These are phyloP conservation scores for Drosophila percnosoma DNA, from an alignment of 2,888 invertebrate species.

Conservation along the genomic window DNA sequence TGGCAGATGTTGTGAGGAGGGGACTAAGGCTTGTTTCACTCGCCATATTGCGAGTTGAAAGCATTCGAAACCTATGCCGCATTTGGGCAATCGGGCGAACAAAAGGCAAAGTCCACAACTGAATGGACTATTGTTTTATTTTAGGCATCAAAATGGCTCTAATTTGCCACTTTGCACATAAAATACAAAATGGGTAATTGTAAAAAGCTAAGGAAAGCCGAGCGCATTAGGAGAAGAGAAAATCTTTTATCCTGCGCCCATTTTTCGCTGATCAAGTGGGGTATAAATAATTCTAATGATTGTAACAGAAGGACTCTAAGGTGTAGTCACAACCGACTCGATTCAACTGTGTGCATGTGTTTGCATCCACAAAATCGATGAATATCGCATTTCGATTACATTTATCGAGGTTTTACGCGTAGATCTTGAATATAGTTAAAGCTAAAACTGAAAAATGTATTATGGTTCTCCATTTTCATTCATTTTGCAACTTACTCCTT, in stretches of 20 bases:
- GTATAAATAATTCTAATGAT: not conserved
- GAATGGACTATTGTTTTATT: conserved; percentile 66
- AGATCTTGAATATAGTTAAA: not conserved
- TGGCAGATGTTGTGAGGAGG: not conserved
- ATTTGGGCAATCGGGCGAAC: conserved; percentile 67
- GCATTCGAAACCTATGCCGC: conserved; percentile 54
- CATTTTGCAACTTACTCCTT: not conserved
- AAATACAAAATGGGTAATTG: conserved; percentile 28
- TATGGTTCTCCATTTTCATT: not conserved
- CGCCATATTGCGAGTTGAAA: conserved; percentile 32
- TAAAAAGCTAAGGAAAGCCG: not conserved
- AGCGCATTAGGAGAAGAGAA: conserved; percentile 22
- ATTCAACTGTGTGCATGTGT: not conserved
- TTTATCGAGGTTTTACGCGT: no score
- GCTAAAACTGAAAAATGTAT: not conserved
- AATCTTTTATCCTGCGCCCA: conserved; percentile 9
- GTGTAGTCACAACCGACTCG: not conserved
- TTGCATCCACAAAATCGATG: not conserved
- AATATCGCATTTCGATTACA: not conserved
- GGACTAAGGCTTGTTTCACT: not conserved
- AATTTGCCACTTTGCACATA: conserved; percentile 62
- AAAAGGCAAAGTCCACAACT: conserved; percentile 46
- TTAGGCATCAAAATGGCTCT: conserved; percentile 75
- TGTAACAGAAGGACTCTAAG: not conserved
- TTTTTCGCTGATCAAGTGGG: not conserved